These are phyloP conservation scores for Chlorocebus sabaeus DNA, from an alignment of 2,113 vertebrate species.

Conservation along the genomic window DNA sequence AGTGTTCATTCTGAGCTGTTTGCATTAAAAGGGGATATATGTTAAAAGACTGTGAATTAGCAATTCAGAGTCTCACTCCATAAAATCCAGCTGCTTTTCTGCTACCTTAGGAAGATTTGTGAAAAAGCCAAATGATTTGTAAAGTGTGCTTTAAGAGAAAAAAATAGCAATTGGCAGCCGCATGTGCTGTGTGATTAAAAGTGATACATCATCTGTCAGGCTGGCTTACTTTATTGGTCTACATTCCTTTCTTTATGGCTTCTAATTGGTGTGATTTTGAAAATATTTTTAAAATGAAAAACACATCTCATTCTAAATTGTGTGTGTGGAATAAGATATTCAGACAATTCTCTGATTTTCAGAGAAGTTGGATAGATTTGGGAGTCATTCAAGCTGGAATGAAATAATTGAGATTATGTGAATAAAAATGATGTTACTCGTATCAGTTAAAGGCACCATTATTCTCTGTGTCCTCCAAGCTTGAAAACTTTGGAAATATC, in stretches of 20 bases:
- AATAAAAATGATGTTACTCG: background rate
- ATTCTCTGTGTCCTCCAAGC: background rate
- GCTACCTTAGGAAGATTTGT: constrained; percentile 74
- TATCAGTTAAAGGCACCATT: background rate
- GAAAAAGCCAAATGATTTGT: constrained; percentile 80
- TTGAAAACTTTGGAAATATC: constrained; percentile 22
- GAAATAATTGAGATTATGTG: constrained; percentile 32
- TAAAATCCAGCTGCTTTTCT: constrained; percentile 78
- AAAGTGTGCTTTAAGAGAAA: constrained; percentile 69
- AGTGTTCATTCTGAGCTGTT: constrained; percentile 69
- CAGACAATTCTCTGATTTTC: constrained; percentile 37
- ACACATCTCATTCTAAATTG: constrained; percentile 52
- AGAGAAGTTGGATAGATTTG: background rate
- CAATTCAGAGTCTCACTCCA: constrained; percentile 77
- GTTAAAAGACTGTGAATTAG: constrained; percentile 80
- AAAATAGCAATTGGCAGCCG: constrained; percentile 74
- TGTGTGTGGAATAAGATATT: background rate
- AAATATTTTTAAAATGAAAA: constrained; percentile 71
- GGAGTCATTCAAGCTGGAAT: background rate
- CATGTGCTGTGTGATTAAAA: constrained; percentile 86
- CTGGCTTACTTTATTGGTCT: constrained; percentile 80
- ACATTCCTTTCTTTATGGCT: constrained; percentile 83
- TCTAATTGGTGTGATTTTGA: constrained; percentile 74
- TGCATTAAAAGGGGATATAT: constrained; percentile 73
- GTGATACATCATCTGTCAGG: constrained; percentile 77